Evolutionary conservation across 2,113 vertebrate genomes (phyloP).

Genomic region (Cyprinodon brontotheroides): DNA sequence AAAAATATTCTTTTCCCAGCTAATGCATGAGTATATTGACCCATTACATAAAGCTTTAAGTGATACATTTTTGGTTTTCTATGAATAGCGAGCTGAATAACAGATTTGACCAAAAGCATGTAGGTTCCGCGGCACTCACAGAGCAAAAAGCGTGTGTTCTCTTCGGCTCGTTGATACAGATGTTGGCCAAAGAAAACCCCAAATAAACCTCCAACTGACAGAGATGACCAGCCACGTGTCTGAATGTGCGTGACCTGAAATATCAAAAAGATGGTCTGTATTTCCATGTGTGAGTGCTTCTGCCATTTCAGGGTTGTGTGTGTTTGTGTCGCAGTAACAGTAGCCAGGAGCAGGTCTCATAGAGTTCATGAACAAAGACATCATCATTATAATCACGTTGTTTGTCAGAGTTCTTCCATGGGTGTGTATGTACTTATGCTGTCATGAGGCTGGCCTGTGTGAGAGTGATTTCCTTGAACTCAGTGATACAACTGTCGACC

Average conservation of each 20-base stretch:
- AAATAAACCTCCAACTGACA: slow-evolving; percentile 20
- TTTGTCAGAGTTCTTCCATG: slow-evolving; percentile 46
- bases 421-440: slow-evolving; percentile 57
- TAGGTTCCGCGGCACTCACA: slow-evolving; percentile 57
- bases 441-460: slow-evolving; percentile 29
- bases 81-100: slow-evolving; percentile 73
- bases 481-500: slow-evolving; percentile 28
- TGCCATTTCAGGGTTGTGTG: background rate
- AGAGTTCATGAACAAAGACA: slow-evolving; percentile 60
- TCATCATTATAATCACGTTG: slow-evolving; percentile 62
- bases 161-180: slow-evolving; percentile 44
- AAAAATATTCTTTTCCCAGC: slow-evolving; percentile 21
- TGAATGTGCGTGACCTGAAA: slow-evolving; percentile 5
- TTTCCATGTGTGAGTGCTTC: background rate
- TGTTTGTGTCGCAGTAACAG: slow-evolving; percentile 26
- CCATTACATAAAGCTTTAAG: slow-evolving; percentile 30
- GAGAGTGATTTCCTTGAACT: slow-evolving; percentile 36
- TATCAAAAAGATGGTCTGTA: slow-evolving; percentile 17
- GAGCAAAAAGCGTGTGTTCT: slow-evolving; percentile 43
- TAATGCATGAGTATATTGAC: slow-evolving; percentile 26
- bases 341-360: slow-evolving; percentile 54
- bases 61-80: slow-evolving; percentile 76
- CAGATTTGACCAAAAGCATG: slow-evolving; percentile 71
- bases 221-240: slow-evolving; percentile 44
- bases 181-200: slow-evolving; percentile 54